These are phyloP conservation scores for Sialia sialis DNA, from an alignment of 2,113 vertebrate species.

Conservation along the genomic window DNA sequence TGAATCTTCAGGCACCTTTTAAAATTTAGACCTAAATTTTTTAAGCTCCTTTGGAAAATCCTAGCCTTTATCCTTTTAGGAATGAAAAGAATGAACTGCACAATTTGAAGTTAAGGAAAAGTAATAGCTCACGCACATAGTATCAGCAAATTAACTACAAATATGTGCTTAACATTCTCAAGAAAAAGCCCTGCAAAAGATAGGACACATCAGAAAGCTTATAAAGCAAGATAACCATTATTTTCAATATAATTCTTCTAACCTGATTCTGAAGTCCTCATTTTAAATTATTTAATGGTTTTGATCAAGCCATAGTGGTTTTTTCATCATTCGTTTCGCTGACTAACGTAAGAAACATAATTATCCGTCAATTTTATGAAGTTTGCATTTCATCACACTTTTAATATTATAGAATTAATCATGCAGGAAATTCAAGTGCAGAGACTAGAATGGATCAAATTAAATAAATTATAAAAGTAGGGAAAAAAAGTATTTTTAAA, in stretches of 20 bases:
- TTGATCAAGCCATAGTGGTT: slow-evolving; percentile 30
- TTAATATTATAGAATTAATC: slow-evolving; percentile 66
- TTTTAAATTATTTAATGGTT: slow-evolving; percentile 67
- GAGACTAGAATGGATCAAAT: slow-evolving; percentile 56
- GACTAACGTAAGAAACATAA: slow-evolving; percentile 52
- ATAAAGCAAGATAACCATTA: slow-evolving; percentile 66
- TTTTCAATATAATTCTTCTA: slow-evolving; percentile 67
- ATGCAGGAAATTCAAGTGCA: slow-evolving; percentile 46
- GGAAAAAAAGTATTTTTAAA: neutral
- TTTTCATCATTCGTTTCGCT: slow-evolving; percentile 41
- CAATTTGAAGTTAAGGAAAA: slow-evolving; percentile 57
- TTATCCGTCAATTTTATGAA: slow-evolving; percentile 63
- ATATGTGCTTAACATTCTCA: slow-evolving; percentile 65
- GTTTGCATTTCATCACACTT: slow-evolving; percentile 60
- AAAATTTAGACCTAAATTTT: slow-evolving; percentile 58
- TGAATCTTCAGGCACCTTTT: slow-evolving; percentile 37
- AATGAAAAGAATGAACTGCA: slow-evolving; percentile 51
- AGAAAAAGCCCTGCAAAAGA: slow-evolving; percentile 64
- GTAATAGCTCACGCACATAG: slow-evolving; percentile 48
- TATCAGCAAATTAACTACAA: slow-evolving; percentile 73
- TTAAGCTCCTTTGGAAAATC: slow-evolving; percentile 64
- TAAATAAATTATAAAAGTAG: slow-evolving; percentile 30
- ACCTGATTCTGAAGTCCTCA: slow-evolving; percentile 57
- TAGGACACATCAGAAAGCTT: slow-evolving; percentile 58
- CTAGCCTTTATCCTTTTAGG: slow-evolving; percentile 45